Conservation (phyloP, 1,140 invertebrate species). For the Ceratina australensis region DNA sequence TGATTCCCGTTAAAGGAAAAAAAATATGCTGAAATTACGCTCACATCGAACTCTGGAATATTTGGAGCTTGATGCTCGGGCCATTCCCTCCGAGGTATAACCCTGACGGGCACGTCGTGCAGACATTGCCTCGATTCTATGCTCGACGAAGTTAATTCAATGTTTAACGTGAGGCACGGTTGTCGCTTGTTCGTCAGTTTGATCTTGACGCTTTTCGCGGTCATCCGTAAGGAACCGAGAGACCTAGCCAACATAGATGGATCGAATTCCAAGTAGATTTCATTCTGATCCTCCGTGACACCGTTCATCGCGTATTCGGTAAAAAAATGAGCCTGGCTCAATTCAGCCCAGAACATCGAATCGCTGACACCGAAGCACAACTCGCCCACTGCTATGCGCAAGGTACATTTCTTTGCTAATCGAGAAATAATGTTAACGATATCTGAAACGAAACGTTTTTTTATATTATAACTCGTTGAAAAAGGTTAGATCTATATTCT, state of each 20-base stretch:
- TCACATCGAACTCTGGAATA: slow-evolving; percentile 87
- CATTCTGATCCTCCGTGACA: slow-evolving; percentile 85
- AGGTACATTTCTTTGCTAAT: slow-evolving; percentile 87
- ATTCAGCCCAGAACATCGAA: slow-evolving; percentile 90
- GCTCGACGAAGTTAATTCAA: slow-evolving; percentile 82
- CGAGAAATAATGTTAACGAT: slow-evolving; percentile 86
- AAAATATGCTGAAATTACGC: slow-evolving; percentile 57
- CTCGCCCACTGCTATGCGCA: slow-evolving; percentile 85
- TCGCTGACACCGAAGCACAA: slow-evolving; percentile 91
- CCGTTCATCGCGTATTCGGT: slow-evolving; percentile 90
- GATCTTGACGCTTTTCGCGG: slow-evolving; percentile 79
- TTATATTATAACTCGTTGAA: too few species aligned
- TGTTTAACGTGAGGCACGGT: slow-evolving; percentile 89
- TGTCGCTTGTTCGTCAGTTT: slow-evolving; percentile 92
- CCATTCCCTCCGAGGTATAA: slow-evolving; percentile 90
- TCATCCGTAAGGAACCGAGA: slow-evolving; percentile 84
- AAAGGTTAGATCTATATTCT: slow-evolving; percentile 36
- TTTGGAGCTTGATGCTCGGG: slow-evolving; percentile 86
- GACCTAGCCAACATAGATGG: slow-evolving; percentile 81
- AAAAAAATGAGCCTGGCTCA: slow-evolving; percentile 89
- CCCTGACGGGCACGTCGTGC: slow-evolving; percentile 90
- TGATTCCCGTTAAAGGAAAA: neutral
- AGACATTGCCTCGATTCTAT: slow-evolving; percentile 83
- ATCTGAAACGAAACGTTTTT: slow-evolving; percentile 79
- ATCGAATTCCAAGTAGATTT: slow-evolving; percentile 89